A percentile compares a stretch with the other conserved stretches of the same genome.
Conservation (phyloP, 2,113 vertebrate genomes). For the Tor tambroides region DNA sequence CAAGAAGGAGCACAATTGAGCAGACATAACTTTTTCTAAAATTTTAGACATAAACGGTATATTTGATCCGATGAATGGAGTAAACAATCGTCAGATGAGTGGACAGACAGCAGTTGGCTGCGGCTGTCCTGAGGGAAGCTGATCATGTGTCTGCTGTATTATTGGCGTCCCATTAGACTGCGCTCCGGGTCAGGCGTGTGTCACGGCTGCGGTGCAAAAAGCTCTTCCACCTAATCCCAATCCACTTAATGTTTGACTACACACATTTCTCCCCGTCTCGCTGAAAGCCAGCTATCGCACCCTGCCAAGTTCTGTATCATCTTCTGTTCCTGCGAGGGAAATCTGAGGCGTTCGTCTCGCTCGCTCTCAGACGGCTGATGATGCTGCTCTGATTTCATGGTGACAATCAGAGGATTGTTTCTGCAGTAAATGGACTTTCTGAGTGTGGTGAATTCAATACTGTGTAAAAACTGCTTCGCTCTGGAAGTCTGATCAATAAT, state of each 20-base stretch:
- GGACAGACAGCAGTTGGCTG: too few relatives aligned
- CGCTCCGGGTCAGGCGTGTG: background rate
- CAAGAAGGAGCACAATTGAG: too few relatives aligned
- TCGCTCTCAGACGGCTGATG: background rate
- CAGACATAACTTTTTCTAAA: too few relatives aligned
- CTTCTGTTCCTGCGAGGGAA: background rate
- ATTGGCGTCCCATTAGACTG: background rate
- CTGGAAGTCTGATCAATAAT: background rate
- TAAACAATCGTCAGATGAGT: too few relatives aligned
- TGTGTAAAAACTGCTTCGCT: background rate
- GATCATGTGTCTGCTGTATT: background rate
- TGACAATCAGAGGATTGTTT: background rate
- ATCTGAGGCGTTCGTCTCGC: background rate
- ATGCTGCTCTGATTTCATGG: background rate
- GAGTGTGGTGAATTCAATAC: background rate
- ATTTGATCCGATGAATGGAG: too few relatives aligned
- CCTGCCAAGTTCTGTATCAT: background rate
- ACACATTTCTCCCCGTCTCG: background rate
- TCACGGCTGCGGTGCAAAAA: conserved; percentile 1
- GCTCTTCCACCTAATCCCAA: background rate
- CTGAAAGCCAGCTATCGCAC: background rate
- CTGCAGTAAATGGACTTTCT: background rate
- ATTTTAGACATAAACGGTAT: too few relatives aligned
- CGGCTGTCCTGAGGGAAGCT: background rate
- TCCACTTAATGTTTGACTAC: background rate